Percentiles rank a stretch among this genome's conserved stretches.
phyloP scores from a whole-genome alignment of 2,113 vertebrate genomes.

The Pardalotus punctatus region DNA sequence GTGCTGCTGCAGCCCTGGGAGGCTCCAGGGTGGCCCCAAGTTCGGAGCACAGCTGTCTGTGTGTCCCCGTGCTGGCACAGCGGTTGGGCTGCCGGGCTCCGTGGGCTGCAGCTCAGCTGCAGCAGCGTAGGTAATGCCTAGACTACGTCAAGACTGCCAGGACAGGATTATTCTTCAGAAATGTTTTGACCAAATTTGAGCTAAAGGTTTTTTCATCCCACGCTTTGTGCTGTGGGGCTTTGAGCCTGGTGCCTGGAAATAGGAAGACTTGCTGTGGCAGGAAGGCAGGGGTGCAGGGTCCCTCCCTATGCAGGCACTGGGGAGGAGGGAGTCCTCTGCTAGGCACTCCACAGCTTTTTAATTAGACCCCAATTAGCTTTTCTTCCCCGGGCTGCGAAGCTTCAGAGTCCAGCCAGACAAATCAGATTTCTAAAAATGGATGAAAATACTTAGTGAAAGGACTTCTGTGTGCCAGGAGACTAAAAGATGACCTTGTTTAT shows the following conservation, averaged over 20 bases:
- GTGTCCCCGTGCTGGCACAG: fast-evolving
- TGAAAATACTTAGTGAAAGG: not conserved
- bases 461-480: not conserved
- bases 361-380: not conserved
- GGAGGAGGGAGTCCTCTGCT: not conserved
- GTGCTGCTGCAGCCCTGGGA: fast-evolving
- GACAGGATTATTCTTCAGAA: not conserved
- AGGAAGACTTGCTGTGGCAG: fast-evolving
- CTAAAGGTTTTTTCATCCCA: not conserved
- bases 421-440: not conserved
- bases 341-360: not conserved
- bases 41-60: not conserved
- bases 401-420: not conserved
- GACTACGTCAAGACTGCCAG: not conserved
- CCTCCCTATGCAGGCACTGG: not conserved
- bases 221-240: fast-evolving
- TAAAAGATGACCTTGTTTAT: not conserved
- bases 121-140: fast-evolving
- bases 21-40: not conserved
- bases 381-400: not conserved
- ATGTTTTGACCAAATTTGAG: not conserved
- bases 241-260: not conserved
- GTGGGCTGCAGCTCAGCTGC: not conserved
- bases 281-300: not conserved
- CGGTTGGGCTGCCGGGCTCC: not conserved